phyloP scores from a whole-genome alignment of 2,113 vertebrate species.

The Mesoclemmys tuberculata region DNA sequence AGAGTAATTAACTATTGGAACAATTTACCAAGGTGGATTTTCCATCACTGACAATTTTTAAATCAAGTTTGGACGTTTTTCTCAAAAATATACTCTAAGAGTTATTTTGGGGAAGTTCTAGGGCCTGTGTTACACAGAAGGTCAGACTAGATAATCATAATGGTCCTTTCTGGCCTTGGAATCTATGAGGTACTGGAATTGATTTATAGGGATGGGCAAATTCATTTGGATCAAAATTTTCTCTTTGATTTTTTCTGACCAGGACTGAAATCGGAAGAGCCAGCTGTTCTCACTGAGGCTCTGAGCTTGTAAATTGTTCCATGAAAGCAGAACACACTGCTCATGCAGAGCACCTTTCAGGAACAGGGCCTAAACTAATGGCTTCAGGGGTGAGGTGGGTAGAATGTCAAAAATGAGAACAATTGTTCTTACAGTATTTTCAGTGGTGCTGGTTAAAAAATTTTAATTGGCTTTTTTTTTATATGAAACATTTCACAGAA shows the following conservation, averaged over 20 bases:
- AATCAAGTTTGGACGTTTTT: neutral
- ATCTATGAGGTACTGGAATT: too few relatives aligned
- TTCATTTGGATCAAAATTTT: neutral
- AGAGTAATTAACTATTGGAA: neutral
- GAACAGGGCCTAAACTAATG: neutral
- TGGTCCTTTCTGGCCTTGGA: too few relatives aligned
- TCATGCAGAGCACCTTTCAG: neutral
- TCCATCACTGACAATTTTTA: neutral
- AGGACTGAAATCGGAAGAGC: neutral
- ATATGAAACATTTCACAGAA: neutral
- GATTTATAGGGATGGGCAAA: too few relatives aligned
- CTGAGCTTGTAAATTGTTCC: neutral
- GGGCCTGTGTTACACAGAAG: neutral
- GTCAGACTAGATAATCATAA: neutral
- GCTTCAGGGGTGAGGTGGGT: too few relatives aligned
- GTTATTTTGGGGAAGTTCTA: neutral
- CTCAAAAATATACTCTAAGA: neutral
- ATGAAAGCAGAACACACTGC: neutral
- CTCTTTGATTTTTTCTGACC: neutral
- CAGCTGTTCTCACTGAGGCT: neutral
- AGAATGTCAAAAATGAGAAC: neutral
- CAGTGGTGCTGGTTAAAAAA: neutral
- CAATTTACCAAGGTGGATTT: neutral
- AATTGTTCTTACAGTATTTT: neutral
- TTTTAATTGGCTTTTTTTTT: neutral